Evolutionary conservation across 1,140 invertebrate genomes (phyloP).

Genomic region (Caerostris extrusa): DNA sequence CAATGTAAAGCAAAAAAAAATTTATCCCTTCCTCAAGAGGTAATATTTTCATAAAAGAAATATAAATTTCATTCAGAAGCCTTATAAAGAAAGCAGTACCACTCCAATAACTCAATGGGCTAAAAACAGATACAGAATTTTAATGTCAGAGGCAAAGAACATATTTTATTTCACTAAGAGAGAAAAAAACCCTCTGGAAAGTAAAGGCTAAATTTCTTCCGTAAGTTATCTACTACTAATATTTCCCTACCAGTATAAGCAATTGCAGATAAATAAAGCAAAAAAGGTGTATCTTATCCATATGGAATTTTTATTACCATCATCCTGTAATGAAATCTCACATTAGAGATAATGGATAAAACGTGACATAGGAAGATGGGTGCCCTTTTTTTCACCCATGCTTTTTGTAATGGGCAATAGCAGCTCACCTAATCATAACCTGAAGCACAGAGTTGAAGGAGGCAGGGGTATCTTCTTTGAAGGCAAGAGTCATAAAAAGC

Average conservation of each 20-base stretch:
- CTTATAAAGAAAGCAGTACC: no score
- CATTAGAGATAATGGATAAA: constrained; percentile 70
- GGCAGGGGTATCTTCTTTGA: not conserved
- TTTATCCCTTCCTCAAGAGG: no score
- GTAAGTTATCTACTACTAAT: constrained; percentile 36
- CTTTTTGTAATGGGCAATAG: constrained; percentile 34
- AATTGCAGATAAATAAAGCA: constrained; percentile 57
- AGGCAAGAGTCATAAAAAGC: constrained; percentile 40
- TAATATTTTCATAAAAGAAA: no score
- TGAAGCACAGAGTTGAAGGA: constrained; percentile 20
- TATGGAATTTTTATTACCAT: constrained; percentile 74
- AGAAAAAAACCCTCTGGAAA: not conserved
- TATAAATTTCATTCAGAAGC: no score
- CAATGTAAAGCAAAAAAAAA: no score
- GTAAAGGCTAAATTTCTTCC: not conserved
- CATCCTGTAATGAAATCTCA: constrained; percentile 75
- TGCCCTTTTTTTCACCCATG: not conserved
- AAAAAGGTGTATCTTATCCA: constrained; percentile 48
- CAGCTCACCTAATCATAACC: constrained; percentile 71
- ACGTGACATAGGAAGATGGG: constrained; percentile 60
- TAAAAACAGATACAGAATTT: not conserved
- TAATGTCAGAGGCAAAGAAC: not conserved
- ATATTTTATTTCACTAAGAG: not conserved
- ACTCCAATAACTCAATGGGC: no score
- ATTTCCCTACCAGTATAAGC: constrained; percentile 45